Evolutionary conservation across 2,113 vertebrate species (phyloP), one percentile per base, ranked within the genome.

Genomic region (Limnothrissa miodon): DNA sequence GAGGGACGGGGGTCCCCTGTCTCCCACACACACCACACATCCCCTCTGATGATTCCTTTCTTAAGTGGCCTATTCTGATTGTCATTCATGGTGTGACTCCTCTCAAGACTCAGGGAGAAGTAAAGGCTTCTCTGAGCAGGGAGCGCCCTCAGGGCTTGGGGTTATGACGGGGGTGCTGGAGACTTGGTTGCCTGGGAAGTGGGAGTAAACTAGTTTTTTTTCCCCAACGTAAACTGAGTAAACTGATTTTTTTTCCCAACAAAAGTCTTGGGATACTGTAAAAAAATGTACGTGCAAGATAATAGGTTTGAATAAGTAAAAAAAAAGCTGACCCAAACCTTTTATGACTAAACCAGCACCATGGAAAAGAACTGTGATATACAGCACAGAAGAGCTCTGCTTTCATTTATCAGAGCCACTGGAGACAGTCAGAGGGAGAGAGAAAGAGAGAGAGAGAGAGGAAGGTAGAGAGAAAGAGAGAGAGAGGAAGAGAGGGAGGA

Each of bases 291-390:
- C 33, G 36, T 39, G 29, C 15, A 36, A 4, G 10, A 74, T 74
- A 17, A 36, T 70, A 11, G 17, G 11, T 36, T 74, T 33, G 33
- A 62, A 56, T 56, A 23, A 56, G 1, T 56, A 23, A 0, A 56
- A 56, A 25, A 62, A 62, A 90, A 93, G 89, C 91, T 91, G 92
- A 93, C 88, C 85, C 87, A 93, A 93, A 94, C 91, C 86, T 90
- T 91, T 93, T 92, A 92, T 92, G 93, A 94, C 91, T 91, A 91
- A 93, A 94, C 91, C 92, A 92, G 87, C 90, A 92, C 90, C 92
- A 94, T 91, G 91, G 92, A 94, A 91, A 92, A 88, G 79, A 89
- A 89, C 92, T 91, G 93, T 89, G 87, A 93, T 93, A 93, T 86
- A 91, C 92, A 92, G 93, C 87, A 91, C 92, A 93, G 92, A 74